A percentile compares a stretch with the other conserved stretches of the same genome.
phyloP scores from a whole-genome alignment of 1,140 invertebrate species.

The Eubasilissa regina region DNA sequence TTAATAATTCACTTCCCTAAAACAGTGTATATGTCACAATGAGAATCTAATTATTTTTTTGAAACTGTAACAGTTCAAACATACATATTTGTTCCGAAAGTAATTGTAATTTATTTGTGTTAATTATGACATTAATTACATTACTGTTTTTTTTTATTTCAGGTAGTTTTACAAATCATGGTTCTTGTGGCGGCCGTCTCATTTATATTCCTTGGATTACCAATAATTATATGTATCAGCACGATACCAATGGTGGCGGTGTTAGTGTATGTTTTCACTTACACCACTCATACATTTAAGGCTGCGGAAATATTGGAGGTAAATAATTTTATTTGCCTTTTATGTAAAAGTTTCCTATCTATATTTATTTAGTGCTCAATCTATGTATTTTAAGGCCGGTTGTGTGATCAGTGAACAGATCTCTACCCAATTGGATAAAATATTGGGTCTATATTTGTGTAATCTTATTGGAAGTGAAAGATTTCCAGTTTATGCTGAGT shows the following conservation, averaged over 20 bases:
- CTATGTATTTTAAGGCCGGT: neutral
- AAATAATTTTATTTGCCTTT: constrained; percentile 16
- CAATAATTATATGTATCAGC: constrained; percentile 48
- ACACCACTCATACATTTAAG: constrained; percentile 49
- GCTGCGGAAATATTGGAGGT: constrained; percentile 47
- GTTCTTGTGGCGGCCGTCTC: constrained; percentile 54
- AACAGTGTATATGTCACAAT: too few relatives aligned
- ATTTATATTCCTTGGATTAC: constrained; percentile 58
- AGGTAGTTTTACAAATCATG: constrained; percentile 57
- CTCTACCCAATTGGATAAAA: neutral
- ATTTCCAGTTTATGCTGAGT: neutral
- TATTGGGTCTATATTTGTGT: neutral
- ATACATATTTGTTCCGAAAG: too few relatives aligned
- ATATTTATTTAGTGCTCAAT: neutral
- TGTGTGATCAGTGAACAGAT: neutral
- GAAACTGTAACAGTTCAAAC: too few relatives aligned
- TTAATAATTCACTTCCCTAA: too few relatives aligned
- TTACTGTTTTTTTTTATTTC: constrained; percentile 38
- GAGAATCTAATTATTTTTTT: too few relatives aligned
- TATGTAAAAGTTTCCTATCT: too few relatives aligned
- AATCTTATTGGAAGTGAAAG: neutral
- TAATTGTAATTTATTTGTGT: too few relatives aligned
- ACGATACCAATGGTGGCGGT: constrained; percentile 51
- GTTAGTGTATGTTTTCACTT: constrained; percentile 51
- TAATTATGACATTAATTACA: too few relatives aligned